A percentile compares a stretch with the other conserved stretches of the same genome.
Conservation (phyloP, 2,113 vertebrate species). For the Psittacara wagleri region DNA sequence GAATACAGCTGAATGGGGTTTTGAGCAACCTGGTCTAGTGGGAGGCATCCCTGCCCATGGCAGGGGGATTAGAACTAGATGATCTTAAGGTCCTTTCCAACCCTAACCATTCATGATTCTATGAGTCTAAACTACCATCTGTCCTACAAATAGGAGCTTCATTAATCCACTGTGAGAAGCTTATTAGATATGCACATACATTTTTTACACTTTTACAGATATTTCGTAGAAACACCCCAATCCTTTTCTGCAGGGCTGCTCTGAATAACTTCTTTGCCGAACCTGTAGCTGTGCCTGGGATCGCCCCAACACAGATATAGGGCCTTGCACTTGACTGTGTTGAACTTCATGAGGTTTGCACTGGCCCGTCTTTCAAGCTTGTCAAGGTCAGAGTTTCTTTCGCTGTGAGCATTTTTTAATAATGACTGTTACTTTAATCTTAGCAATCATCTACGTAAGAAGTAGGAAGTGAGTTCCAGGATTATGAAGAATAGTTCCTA, state of each 20-base stretch:
- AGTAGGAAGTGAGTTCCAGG: slow-evolving; percentile 22
- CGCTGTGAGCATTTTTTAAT: background rate
- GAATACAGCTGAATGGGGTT: background rate
- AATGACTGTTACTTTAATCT: slow-evolving; percentile 26
- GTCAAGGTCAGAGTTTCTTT: background rate
- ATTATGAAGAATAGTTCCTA: background rate
- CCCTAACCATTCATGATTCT: background rate
- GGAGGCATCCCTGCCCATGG: background rate
- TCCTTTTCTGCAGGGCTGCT: background rate
- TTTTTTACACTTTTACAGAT: background rate
- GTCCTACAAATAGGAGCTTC: background rate
- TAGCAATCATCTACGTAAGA: background rate
- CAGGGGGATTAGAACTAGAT: background rate
- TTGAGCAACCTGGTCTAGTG: background rate
- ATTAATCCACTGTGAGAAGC: background rate
- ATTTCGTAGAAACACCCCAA: background rate
- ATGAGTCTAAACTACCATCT: background rate
- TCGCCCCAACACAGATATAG: background rate
- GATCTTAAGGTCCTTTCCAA: background rate
- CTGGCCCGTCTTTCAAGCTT: background rate
- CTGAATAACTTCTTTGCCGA: background rate
- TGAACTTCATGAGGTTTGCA: background rate
- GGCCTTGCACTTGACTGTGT: background rate
- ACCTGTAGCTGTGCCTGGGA: background rate
- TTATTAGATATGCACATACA: background rate